Percentiles rank a stretch among this genome's conserved stretches.
These are phyloP conservation scores for Fratercula arctica DNA, from an alignment of 2,797 vertebrate species.

Conservation along the genomic window DNA sequence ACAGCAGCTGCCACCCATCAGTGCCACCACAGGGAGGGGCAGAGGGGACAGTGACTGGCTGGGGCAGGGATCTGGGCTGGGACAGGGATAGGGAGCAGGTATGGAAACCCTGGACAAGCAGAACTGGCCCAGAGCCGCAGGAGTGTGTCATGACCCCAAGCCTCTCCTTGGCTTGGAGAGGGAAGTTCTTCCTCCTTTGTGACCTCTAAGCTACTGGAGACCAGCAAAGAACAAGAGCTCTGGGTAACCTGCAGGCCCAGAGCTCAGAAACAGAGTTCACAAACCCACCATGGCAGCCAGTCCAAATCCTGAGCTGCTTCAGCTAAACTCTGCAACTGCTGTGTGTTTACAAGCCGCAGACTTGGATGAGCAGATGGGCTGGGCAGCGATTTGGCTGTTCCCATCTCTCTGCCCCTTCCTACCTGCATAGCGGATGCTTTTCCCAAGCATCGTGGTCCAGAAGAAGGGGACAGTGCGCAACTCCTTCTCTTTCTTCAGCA, in stretches of 20 bases:
- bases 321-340: not conserved
- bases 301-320: not conserved
- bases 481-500: slow-evolving; percentile 77
- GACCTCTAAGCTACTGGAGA: not conserved
- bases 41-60: not conserved
- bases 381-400: not conserved
- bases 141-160: accelerated
- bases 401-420: not conserved
- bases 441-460: slow-evolving; percentile 85
- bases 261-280: not conserved
- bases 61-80: not conserved
- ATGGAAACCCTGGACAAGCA: not conserved
- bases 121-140: not conserved
- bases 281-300: not conserved
- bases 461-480: slow-evolving; percentile 86
- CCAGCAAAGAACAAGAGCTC: not conserved
- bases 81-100: not conserved
- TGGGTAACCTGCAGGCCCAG: not conserved
- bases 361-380: not conserved
- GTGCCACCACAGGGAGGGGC: accelerated
- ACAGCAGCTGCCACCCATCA: not conserved
- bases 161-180: not conserved
- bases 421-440: slow-evolving; percentile 87
- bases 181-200: not conserved
- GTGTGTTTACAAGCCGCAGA: not conserved